Evolutionary conservation across 2,797 vertebrate species (phyloP).

Genomic region (Rhinogobio ventralis): DNA sequence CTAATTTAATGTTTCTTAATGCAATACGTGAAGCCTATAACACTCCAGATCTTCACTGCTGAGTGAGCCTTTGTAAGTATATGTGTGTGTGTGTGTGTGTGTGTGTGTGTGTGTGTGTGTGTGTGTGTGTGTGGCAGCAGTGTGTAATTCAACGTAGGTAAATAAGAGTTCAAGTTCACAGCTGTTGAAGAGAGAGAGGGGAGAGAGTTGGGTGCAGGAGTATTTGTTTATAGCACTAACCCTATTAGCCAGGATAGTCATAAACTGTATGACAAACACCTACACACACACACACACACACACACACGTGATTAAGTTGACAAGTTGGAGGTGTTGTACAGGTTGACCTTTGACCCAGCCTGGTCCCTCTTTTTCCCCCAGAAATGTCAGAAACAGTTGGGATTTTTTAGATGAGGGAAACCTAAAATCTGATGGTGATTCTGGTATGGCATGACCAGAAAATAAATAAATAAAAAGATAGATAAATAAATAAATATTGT

Average conservation of each 20-base stretch:
- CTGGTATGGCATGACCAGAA: background rate
- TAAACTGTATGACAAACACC: slow-evolving; percentile 31
- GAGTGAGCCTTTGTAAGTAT: slow-evolving; percentile 22
- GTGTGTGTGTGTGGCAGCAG: slow-evolving; percentile 3
- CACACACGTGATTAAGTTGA: background rate
- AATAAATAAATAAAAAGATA: background rate
- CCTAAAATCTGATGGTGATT: background rate
- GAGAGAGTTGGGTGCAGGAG: slow-evolving; percentile 8
- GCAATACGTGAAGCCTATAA: background rate
- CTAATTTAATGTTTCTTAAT: background rate
- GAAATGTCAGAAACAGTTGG: background rate
- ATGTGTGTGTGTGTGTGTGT: slow-evolving; percentile 28
- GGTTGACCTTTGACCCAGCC: slow-evolving; percentile 26
- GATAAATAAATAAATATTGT: background rate
- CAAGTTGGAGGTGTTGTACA: slow-evolving; percentile 20
- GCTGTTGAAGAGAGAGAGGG: slow-evolving; percentile 56
- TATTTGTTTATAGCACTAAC: slow-evolving; percentile 48
- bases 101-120: slow-evolving; percentile 25
- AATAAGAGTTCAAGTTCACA: slow-evolving; percentile 73
- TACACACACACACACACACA: slow-evolving; percentile 39
- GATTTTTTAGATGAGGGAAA: background rate
- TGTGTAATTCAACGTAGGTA: slow-evolving; percentile 12
- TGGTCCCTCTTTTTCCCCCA: background rate
- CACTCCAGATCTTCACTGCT: background rate
- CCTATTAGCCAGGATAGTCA: slow-evolving; percentile 33